Conservation (phyloP, 35 echinoderm and acorn worm genomes). For the Lytechinus variegatus region DNA sequence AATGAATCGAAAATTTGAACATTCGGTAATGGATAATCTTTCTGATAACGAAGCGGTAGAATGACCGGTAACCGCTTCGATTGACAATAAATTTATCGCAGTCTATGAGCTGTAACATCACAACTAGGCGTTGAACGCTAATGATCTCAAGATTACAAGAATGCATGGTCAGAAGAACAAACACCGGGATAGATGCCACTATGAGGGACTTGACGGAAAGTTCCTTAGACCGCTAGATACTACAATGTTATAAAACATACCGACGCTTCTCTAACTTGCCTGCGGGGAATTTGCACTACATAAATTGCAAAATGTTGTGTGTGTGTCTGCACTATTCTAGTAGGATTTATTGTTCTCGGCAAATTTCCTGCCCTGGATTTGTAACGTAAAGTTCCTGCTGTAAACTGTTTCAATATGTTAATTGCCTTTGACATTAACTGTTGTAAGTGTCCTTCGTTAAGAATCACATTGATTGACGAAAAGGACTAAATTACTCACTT, state of each 20-base stretch:
- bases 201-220: too few relatives aligned
- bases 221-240: too few relatives aligned
- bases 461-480: not conserved
- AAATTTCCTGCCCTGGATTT: too few relatives aligned
- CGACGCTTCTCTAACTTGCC: too few relatives aligned
- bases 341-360: too few relatives aligned
- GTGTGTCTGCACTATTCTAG: too few relatives aligned
- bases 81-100: not conserved
- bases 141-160: not conserved
- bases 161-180: not conserved
- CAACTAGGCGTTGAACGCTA: not conserved
- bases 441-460: not conserved
- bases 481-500: not conserved
- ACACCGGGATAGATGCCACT: not conserved
- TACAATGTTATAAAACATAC: too few relatives aligned
- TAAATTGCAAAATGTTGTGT: too few relatives aligned
- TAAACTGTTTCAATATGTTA: not conserved
- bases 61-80: not conserved
- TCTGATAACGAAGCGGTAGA: conserved; percentile 33
- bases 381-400: too few relatives aligned
- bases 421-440: not conserved
- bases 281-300: too few relatives aligned
- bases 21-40: conserved; percentile 17
- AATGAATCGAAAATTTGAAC: conserved; percentile 40
- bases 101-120: not conserved